Evolutionary conservation across 2,888 invertebrate species (phyloP).

Genomic region (Abrostola triplasia): DNA sequence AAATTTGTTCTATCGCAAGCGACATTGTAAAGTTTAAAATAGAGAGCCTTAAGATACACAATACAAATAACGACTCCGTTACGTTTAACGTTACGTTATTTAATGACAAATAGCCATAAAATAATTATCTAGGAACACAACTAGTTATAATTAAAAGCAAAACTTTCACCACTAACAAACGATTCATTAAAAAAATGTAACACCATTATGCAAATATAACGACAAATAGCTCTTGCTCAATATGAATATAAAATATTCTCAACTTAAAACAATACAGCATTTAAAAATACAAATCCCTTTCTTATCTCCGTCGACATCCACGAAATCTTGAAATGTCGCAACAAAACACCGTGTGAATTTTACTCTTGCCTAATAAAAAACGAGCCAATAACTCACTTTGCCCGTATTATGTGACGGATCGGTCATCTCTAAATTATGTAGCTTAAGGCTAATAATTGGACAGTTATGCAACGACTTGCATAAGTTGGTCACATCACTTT

Average conservation of each 20-base stretch:
- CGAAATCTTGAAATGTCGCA: constrained; percentile 81
- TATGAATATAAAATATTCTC: constrained; percentile 77
- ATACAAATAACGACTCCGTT: not conserved
- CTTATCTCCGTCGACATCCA: constrained; percentile 77
- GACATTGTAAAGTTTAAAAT: too few relatives aligned
- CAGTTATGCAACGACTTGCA: constrained; percentile 77
- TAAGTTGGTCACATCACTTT: constrained; percentile 74
- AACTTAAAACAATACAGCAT: constrained; percentile 80
- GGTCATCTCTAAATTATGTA: constrained; percentile 81
- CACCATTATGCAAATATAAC: constrained; percentile 51
- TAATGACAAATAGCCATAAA: constrained; percentile 8
- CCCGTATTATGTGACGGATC: constrained; percentile 75
- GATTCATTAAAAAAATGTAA: constrained; percentile 38
- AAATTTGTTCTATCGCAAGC: too few relatives aligned
- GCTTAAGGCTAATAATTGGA: constrained; percentile 77
- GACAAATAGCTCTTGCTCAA: constrained; percentile 65
- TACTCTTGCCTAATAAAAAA: constrained; percentile 74
- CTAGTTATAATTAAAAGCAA: constrained; percentile 25
- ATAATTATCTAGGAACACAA: constrained; percentile 13
- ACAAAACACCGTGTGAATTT: constrained; percentile 80
- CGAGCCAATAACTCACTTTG: constrained; percentile 76
- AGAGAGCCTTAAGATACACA: too few relatives aligned
- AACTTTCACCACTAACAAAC: constrained; percentile 40
- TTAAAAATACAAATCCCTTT: constrained; percentile 82
- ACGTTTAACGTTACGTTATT: not conserved